Evolutionary conservation across 2,888 invertebrate genomes (phyloP).

Genomic region (Acanthosepion esculentum): DNA sequence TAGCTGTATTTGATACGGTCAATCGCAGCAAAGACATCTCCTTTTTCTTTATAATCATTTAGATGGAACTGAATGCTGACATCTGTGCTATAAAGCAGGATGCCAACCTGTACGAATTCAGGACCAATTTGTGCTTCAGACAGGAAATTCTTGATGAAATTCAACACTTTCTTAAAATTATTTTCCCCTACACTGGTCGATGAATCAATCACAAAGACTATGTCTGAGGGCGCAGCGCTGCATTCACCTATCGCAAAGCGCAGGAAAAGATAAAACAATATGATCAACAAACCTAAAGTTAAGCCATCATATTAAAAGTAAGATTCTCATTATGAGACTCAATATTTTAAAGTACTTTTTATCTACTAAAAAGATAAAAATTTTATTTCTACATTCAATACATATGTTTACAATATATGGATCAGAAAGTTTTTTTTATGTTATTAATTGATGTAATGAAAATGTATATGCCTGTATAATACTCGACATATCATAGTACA

Average conservation of each 20-base stretch:
- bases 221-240: slow-evolving; percentile 56
- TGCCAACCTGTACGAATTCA: slow-evolving; percentile 65
- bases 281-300: neutral
- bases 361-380: neutral
- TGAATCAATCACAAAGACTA: slow-evolving; percentile 68
- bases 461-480: neutral
- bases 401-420: neutral
- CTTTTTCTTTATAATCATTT: slow-evolving; percentile 56
- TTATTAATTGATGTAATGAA: neutral
- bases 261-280: neutral
- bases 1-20: slow-evolving; percentile 58
- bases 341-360: neutral
- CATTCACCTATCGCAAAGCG: slow-evolving; percentile 76
- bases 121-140: slow-evolving; percentile 60
- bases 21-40: slow-evolving; percentile 60
- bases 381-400: too few species aligned
- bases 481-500: neutral
- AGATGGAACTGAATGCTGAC: slow-evolving; percentile 63
- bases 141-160: slow-evolving; percentile 60
- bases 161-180: slow-evolving; percentile 62
- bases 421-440: neutral
- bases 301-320: neutral
- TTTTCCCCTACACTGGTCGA: slow-evolving; percentile 65
- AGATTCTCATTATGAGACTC: neutral
- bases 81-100: slow-evolving; percentile 65